Conservation (phyloP, 2,888 invertebrate genomes). For the Cryptosula pallasiana region DNA sequence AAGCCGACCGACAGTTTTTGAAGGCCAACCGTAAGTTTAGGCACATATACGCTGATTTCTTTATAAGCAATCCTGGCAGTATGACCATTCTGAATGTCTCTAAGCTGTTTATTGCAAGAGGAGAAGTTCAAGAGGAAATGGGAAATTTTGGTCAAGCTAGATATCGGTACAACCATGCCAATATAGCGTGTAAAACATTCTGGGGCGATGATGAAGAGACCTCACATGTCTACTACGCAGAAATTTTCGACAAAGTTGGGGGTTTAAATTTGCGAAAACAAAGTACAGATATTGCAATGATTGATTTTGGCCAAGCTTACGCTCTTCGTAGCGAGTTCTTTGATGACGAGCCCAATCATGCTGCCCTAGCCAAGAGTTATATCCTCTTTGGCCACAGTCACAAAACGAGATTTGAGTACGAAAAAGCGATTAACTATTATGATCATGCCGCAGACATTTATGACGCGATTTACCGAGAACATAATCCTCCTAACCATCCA, state of each 20-base stretch:
- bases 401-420: neutral
- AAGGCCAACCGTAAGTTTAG: neutral
- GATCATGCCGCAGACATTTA: neutral
- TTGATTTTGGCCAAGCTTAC: neutral
- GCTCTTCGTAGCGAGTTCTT: neutral
- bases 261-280: neutral
- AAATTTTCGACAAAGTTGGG: neutral
- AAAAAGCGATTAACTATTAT: neutral
- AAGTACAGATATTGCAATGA: neutral
- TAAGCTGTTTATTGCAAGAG: neutral
- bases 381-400: neutral
- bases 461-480: neutral
- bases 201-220: neutral
- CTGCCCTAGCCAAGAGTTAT: neutral
- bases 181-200: neutral
- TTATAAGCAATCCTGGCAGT: neutral
- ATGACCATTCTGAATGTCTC: neutral
- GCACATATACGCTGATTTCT: neutral
- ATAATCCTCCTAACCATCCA: neutral
- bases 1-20: neutral
- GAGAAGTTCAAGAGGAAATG: neutral
- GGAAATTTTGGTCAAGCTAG: neutral
- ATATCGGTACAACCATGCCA: neutral
- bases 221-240: neutral
- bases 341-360: neutral